Evolutionary conservation across 2,888 invertebrate species (phyloP).

Genomic region (Torymus tubicola): DNA sequence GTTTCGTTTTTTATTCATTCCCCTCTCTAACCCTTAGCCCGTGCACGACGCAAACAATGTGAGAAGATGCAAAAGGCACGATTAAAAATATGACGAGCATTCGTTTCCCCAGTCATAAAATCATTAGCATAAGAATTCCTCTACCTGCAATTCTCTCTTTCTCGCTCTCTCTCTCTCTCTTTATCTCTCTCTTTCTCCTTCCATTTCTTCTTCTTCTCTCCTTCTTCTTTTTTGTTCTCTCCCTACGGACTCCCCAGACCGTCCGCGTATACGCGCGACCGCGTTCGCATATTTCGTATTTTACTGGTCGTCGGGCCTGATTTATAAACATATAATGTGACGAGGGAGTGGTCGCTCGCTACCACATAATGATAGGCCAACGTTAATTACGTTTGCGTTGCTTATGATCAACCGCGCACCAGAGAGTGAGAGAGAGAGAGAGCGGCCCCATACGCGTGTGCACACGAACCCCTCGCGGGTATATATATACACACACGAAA

Average conservation of each 20-base stretch:
- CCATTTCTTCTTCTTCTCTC: constrained; percentile 43
- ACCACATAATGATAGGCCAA: constrained; percentile 76
- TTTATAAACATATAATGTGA: constrained; percentile 77
- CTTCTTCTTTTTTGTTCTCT: constrained; percentile 28
- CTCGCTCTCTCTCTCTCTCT: constrained; percentile 36
- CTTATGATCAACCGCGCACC: constrained; percentile 59
- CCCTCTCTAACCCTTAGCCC: constrained; percentile 12
- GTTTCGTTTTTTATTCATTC: constrained; percentile 16
- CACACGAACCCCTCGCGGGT: no score
- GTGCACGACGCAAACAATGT: constrained; percentile 49
- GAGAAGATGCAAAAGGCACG: constrained; percentile 63
- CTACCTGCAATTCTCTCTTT: constrained; percentile 69
- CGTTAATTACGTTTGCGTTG: constrained; percentile 76
- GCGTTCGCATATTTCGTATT: constrained; percentile 59
- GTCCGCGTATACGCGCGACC: neutral
- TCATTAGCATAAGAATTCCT: constrained; percentile 77
- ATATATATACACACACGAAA: neutral
- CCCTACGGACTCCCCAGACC: neutral
- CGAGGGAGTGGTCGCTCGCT: constrained; percentile 76
- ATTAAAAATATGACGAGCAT: constrained; percentile 77
- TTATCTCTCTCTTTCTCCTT: constrained; percentile 36
- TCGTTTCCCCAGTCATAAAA: constrained; percentile 77
- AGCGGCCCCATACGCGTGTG: no score
- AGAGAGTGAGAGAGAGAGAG: no score
- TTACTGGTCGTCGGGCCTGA: constrained; percentile 68